These are phyloP conservation scores for Drosophila nr. perissopoda DNA, from an alignment of 2,888 invertebrate species.

Conservation along the genomic window DNA sequence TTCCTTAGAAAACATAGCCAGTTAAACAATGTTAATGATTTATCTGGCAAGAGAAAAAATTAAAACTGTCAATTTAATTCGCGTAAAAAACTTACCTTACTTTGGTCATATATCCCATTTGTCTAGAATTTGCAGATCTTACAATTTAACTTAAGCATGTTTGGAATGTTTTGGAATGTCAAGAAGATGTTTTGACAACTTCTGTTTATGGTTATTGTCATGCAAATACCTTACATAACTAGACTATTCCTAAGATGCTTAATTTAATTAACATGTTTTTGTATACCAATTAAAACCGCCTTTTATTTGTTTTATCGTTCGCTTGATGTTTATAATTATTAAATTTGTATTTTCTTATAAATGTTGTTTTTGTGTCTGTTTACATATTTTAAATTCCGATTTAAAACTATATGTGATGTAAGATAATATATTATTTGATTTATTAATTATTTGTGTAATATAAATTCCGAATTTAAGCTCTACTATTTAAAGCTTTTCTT, in stretches of 20 bases:
- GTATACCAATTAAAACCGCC: neutral
- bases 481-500: conserved; percentile 9
- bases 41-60: neutral
- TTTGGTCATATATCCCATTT: neutral
- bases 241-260: neutral
- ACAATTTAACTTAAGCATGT: neutral
- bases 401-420: neutral
- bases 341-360: neutral
- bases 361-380: neutral
- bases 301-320: neutral
- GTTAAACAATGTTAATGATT: neutral
- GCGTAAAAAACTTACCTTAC: no score
- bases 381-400: neutral
- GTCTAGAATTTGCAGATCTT: neutral
- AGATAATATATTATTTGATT: neutral
- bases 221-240: neutral
- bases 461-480: conserved; percentile 9
- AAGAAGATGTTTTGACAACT: neutral
- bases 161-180: neutral
- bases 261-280: conserved; percentile 5
- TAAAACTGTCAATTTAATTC: neutral
- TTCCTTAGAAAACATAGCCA: neutral
- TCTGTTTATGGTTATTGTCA: neutral
- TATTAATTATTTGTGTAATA: neutral
- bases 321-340: neutral